A percentile compares a stretch with the other conserved stretches of the same genome.
These are phyloP conservation scores for Laticauda colubrina DNA, from an alignment of 2,113 vertebrate species.

Conservation along the genomic window DNA sequence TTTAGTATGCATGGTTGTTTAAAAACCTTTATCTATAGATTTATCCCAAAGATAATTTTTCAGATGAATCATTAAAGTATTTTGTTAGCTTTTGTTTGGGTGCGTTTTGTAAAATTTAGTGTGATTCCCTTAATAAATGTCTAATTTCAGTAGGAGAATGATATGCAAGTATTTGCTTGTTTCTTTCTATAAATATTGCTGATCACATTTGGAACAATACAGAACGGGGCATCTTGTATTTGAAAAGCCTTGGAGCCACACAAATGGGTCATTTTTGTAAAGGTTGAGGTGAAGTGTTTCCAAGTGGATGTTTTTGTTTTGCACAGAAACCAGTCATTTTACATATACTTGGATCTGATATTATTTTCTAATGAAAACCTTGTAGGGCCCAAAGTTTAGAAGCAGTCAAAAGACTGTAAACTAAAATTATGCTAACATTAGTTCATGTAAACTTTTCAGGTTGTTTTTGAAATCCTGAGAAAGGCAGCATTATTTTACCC, in stretches of 20 bases:
- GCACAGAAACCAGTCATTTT: not conserved
- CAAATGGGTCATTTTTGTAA: not conserved
- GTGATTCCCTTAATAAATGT: conserved; percentile 24
- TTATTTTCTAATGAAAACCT: conserved; percentile 13
- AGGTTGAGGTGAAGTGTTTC: conserved; percentile 27
- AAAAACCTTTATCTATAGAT: conserved; percentile 32
- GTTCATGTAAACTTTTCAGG: not conserved
- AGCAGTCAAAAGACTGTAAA: not conserved
- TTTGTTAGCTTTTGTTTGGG: not conserved
- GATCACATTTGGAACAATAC: conserved; percentile 1
- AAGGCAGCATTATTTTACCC: not conserved
- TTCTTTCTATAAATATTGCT: not conserved
- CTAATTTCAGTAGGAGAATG: conserved; percentile 5
- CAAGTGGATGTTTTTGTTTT: conserved; percentile 5
- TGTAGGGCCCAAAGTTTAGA: not conserved
- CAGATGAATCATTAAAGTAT: not conserved
- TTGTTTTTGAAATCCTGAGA: not conserved
- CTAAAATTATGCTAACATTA: not conserved
- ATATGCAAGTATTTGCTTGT: not conserved
- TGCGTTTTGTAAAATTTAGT: rapidly evolving
- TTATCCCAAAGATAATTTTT: not conserved
- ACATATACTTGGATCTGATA: not conserved
- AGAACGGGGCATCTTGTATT: not conserved
- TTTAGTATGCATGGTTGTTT: conserved; percentile 45
- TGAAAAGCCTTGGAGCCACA: not conserved